Evolutionary conservation across 2,888 invertebrate species (phyloP), one percentile per base, ranked within the genome.

Genomic region (Chydorus sphaericus): DNA sequence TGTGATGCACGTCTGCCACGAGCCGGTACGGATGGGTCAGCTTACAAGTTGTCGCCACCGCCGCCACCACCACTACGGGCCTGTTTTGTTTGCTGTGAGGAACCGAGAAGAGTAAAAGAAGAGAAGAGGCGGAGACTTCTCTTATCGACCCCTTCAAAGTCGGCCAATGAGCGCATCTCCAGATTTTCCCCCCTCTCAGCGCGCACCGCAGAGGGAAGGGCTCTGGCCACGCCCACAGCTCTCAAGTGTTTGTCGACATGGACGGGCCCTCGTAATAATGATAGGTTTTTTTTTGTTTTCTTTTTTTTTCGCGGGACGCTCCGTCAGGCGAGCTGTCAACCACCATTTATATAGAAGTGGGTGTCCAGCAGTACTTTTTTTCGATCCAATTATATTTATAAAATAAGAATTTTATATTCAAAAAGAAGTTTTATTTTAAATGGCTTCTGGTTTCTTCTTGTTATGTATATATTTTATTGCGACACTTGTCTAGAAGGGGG

Each of bases 401-500:
- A n/a, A n/a, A n/a, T n/a, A n/a, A n/a, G n/a, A n/a, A n/a, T n/a
- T n/a, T n/a, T n/a, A n/a, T n/a, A n/a, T n/a, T n/a, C n/a, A n/a
- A n/a, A n/a, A n/a, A n/a, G n/a, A n/a, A n/a, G n/a, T n/a, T n/a
- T n/a, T n/a, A n/a, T n/a, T n/a, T n/a, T n/a, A n/a, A n/a, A n/a
- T n/a, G n/a, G n/a, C n/a, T n/a, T n/a, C n/a, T n/a, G n/a, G n/a
- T n/a, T n/a, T n/a, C n/a, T n/a, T n/a, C n/a, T n/a, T n/a, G n/a
- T n/a, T n/a, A n/a, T n/a, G n/a, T n/a, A n/a, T n/a, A n/a, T n/a
- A 28, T 44, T 44, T 44, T 44, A 44, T 44, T 44, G 44, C 44
- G 44, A 44, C 44, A 44, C 44, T 44, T 44, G 44, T 44, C 44
- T n/a, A n/a, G n/a, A n/a, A n/a, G n/a, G n/a, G n/a, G n/a, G n/a